Evolutionary conservation across 1,140 invertebrate species (phyloP), one percentile per base, ranked within the genome.

Genomic region (Achroia grisella): DNA sequence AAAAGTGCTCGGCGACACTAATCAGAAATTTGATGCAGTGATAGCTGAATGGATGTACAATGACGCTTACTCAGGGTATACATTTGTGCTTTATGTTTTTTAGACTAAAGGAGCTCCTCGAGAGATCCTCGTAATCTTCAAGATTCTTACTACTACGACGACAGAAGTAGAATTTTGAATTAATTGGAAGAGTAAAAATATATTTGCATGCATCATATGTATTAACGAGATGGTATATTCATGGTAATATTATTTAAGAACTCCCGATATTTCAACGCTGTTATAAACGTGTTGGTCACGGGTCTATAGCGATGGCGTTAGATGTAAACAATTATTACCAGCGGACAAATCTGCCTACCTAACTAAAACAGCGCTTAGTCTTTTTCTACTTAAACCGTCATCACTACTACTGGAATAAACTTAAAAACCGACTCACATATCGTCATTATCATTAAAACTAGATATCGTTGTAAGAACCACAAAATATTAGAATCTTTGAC

Each of bases 11-110:
- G 42, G 54, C 10, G 64, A 74, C 30, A 55, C 65, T 0, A 58
- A 36, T 0, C 50, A 61, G 27, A 33, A 39, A 2, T 77, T 72
- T 28, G 73, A 77, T 29, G 48, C 62, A 0, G 56, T 71, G 1
- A 55, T 77, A 1, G 52, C 39, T 0, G 71, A 74, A 14, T 74
- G 73, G 73, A 40, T 74, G 55, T 64, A 66, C 39, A 53, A 31
- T 8, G 62, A 70, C 8, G 30, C 65, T 10, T 55, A 52, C 23
- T 32, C 56, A 11, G 61, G 56, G 72, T 76, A 53, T 43, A 51
- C 42, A 14, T 40, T 41, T 34, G 0, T 13, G n/a, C 2, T 31
- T 36, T 2, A 33, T n/a, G n/a, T n/a, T n/a, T n/a, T n/a, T n/a
- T n/a, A n/a, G n/a, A n/a, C n/a, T n/a, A n/a, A n/a, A n/a, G n/a